Evolutionary conservation across 1,140 invertebrate genomes (phyloP), one percentile per base, ranked within the genome.

Genomic region (Parapsyche elsis): DNA sequence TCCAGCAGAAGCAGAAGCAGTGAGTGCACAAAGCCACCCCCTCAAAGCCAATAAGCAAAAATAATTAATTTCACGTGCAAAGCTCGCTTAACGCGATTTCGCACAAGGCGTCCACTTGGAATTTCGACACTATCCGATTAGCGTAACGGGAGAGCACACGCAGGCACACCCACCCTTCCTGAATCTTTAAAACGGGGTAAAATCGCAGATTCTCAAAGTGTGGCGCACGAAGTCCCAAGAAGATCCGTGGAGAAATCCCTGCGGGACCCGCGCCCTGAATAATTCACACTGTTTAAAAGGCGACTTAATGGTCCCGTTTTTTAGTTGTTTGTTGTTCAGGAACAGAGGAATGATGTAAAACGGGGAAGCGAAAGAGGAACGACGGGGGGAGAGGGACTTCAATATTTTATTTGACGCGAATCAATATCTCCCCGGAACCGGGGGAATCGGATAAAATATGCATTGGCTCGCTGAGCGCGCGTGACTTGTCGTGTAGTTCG

Each of bases 241-340:
- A 14, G 24, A 23, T 23, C 21, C 64, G 24, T 9, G 64, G 5
- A 7, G 73, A 76, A 76, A 57, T 76, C 73, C 53, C 73, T 24
- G 46, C 46, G 73, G 46, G 46, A 4, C 45, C 44, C 49, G 46
- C 10, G 46, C 24, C n/a, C 23, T 76, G 73, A 76, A 76, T 76
- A 45, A 76, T 76, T 76, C 53, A 76, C 46, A 30, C 44, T 46
- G 73, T 76, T 74, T 76, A 76, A 76, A 76, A 76, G 71, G 73
- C 73, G 23, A 76, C 26, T 76, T 76, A 76, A 76, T 59, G 73
- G 53, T 73, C 71, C 44, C 24, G 46, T 76, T 76, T 76, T 76
- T 76, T 57, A 59, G 73, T 76, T 59, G 49, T 76, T 76, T 76
- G 49, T 76, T 76, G 46, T 76, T 76, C 44, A 19, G 12, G 12